These are phyloP conservation scores for Notechis scutatus DNA, from an alignment of 2,113 vertebrate genomes.

Conservation along the genomic window DNA sequence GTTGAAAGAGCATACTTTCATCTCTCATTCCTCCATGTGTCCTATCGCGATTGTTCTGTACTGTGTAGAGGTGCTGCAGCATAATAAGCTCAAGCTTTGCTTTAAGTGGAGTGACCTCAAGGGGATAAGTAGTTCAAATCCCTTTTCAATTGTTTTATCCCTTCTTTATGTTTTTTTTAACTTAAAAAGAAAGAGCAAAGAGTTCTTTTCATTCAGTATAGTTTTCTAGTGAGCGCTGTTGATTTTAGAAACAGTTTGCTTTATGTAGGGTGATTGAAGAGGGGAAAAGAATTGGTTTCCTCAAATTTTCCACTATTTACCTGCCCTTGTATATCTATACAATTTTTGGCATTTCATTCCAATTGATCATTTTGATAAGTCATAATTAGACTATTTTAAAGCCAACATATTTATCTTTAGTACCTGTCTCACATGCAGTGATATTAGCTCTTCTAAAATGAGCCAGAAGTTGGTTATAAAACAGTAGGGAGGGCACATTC, in stretches of 20 bases:
- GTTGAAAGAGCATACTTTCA: slow-evolving; percentile 23
- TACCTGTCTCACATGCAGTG: neutral
- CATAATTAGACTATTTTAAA: neutral
- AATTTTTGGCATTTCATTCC: neutral
- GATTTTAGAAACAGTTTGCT: neutral
- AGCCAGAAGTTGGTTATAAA: neutral
- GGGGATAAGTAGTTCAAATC: slow-evolving; percentile 47
- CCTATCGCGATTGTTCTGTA: slow-evolving; percentile 30
- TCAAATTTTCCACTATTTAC: neutral
- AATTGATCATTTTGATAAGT: neutral
- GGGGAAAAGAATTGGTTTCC: neutral
- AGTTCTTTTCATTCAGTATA: neutral
- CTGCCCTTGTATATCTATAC: neutral
- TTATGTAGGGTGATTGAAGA: neutral
- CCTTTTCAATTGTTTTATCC: slow-evolving; percentile 48
- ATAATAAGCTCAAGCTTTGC: slow-evolving; percentile 50
- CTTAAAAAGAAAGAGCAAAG: slow-evolving; percentile 21
- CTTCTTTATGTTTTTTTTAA: neutral
- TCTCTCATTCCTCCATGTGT: slow-evolving; percentile 36
- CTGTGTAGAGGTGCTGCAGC: slow-evolving; percentile 44
- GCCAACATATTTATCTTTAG: neutral
- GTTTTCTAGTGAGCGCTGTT: neutral
- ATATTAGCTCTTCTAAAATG: neutral
- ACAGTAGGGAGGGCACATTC: neutral
- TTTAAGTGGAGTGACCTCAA: slow-evolving; percentile 47